A percentile compares a stretch with the other conserved stretches of the same genome.
phyloP scores from a whole-genome alignment of 2,113 vertebrate genomes.

The Cisticola juncidis region DNA sequence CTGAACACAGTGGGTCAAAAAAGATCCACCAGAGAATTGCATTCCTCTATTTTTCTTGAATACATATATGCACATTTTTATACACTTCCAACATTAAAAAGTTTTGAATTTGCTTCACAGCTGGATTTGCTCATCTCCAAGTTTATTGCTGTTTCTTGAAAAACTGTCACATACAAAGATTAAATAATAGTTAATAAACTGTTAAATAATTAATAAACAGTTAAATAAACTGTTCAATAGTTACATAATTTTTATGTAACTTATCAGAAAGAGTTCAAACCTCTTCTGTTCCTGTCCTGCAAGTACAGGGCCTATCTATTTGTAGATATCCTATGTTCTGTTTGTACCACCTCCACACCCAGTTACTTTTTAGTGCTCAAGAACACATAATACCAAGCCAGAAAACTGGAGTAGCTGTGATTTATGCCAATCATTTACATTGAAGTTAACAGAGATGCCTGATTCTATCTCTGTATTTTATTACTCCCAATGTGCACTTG shows the following conservation, averaged over 20 bases:
- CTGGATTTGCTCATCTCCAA: neutral
- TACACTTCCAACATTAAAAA: neutral
- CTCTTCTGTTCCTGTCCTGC: neutral
- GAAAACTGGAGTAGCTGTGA: neutral
- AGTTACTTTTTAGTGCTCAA: neutral
- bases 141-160: neutral
- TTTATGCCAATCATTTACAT: neutral
- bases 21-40: neutral
- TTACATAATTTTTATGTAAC: neutral
- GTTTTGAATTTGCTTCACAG: neutral
- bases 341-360: neutral
- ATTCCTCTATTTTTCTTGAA: neutral
- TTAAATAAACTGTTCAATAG: neutral
- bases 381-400: neutral
- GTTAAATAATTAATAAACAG: too few species aligned
- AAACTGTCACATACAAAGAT: neutral
- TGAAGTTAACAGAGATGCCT: neutral
- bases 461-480: slow-evolving; percentile 8
- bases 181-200: too few species aligned
- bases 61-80: neutral
- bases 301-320: neutral
- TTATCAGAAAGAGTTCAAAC: neutral
- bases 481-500: neutral
- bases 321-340: neutral
- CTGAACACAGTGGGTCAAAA: neutral